Conservation (phyloP, 2,888 invertebrate genomes). For the Rhorus exstirpatorius region DNA sequence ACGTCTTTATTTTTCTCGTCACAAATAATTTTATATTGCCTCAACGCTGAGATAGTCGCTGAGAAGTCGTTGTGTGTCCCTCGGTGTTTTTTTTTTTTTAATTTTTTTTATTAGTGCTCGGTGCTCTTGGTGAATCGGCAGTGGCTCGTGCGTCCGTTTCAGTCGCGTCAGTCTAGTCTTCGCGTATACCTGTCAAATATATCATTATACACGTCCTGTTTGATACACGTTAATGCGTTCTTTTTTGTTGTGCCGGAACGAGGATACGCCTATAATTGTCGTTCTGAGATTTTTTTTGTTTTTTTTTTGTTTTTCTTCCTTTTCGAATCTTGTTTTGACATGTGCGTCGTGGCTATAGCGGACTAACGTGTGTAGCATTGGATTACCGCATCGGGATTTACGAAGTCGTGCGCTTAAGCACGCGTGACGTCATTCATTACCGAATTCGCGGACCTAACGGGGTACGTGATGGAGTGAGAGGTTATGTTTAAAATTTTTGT, state of each 20-base stretch:
- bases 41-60: too few relatives aligned
- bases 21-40: too few relatives aligned
- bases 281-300: neutral
- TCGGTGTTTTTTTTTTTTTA: too few relatives aligned
- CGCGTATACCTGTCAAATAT: neutral
- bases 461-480: conserved; percentile 47
- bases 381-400: conserved; percentile 77
- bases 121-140: too few relatives aligned
- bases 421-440: conserved; percentile 68
- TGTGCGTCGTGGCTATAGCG: conserved; percentile 77
- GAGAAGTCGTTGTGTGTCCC: too few relatives aligned
- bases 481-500: conserved; percentile 20
- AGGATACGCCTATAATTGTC: neutral
- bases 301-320: neutral
- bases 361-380: conserved; percentile 78
- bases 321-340: conserved; percentile 83
- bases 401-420: neutral
- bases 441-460: conserved; percentile 39
- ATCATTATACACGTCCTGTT: neutral
- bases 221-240: neutral
- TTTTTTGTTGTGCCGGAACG: neutral
- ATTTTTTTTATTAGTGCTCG: too few relatives aligned
- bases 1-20: too few relatives aligned
- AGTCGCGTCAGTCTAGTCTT: neutral
- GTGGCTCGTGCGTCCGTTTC: too few relatives aligned